Percentiles rank a stretch among this genome's conserved stretches.
Evolutionary conservation across 2,113 vertebrate species (phyloP).

Genomic region (Daphoenositta chrysoptera): DNA sequence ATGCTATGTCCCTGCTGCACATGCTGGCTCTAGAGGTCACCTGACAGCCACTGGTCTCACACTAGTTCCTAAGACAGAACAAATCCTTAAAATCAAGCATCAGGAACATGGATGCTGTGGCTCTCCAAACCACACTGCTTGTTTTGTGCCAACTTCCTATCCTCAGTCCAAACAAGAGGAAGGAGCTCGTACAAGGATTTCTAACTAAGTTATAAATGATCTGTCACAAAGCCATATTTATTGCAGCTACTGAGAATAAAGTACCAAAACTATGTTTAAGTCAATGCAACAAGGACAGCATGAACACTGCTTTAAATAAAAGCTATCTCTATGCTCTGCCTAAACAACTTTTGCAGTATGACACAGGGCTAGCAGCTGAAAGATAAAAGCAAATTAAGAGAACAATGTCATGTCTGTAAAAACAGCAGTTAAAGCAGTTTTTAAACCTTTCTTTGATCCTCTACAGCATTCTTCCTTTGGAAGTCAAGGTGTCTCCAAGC

Average conservation of each 20-base stretch:
- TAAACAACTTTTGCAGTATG: not conserved
- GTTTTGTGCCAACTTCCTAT: not conserved
- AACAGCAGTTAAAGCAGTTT: not conserved
- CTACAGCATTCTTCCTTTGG: not conserved
- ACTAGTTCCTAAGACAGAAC: not conserved
- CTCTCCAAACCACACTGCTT: not conserved
- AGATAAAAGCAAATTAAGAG: not conserved
- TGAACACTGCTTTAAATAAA: not conserved
- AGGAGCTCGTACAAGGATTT: not conserved
- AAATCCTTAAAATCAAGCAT: not conserved
- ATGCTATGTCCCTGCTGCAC: not conserved
- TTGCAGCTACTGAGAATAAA: slow-evolving; percentile 12
- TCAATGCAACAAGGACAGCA: not conserved
- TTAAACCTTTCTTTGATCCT: not conserved
- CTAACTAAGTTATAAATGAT: not conserved
- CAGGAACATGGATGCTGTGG: not conserved
- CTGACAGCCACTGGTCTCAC: not conserved
- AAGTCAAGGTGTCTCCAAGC: not conserved
- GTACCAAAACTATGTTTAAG: slow-evolving; percentile 15
- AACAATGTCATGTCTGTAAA: not conserved
- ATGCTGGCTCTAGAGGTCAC: not conserved
- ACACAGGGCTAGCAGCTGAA: not conserved
- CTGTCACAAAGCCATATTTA: not conserved
- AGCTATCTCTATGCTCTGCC: not conserved
- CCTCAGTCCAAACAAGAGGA: not conserved